Conservation (phyloP, 2,113 vertebrate species). For the Mormyrus lacerda region DNA sequence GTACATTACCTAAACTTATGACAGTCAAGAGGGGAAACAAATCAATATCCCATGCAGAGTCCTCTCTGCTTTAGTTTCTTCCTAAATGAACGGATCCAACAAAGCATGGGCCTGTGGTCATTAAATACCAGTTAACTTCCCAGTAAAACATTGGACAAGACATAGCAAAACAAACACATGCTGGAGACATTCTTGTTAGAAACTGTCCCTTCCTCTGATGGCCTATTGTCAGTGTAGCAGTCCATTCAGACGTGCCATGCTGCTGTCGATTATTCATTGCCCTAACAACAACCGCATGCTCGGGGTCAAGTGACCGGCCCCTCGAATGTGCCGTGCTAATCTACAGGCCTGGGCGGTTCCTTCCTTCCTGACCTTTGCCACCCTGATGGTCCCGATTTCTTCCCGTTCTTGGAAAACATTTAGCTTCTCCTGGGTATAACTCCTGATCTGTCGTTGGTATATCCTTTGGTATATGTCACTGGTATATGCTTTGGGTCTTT, state of each 20-base stretch:
- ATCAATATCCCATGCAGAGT: neutral
- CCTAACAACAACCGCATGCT: slow-evolving; percentile 23
- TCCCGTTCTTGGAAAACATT: neutral
- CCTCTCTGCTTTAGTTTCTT: neutral
- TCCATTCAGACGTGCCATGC: slow-evolving; percentile 32
- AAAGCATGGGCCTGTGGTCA: neutral
- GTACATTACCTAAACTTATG: neutral
- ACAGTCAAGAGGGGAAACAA: neutral
- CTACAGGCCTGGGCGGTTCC: slow-evolving; percentile 1
- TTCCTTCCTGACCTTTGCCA: slow-evolving; percentile 14
- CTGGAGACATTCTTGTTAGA: slow-evolving; percentile 42
- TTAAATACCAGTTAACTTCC: neutral
- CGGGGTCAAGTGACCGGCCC: slow-evolving; percentile 44
- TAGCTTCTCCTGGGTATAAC: too few relatives aligned
- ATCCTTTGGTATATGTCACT: neutral
- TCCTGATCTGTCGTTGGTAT: neutral
- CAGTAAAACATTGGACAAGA: slow-evolving; percentile 26
- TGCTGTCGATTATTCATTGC: slow-evolving; percentile 23
- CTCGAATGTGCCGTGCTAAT: slow-evolving; percentile 25
- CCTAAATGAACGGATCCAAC: neutral
- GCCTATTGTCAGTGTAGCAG: slow-evolving; percentile 50
- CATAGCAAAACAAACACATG: slow-evolving; percentile 14
- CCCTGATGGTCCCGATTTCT: neutral
- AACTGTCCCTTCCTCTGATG: slow-evolving; percentile 48
- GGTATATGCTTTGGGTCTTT: neutral